Base-by-base conservation (phyloP, 53 echinoderm and acorn worm genomes). In the Henricia sp. region DNA sequence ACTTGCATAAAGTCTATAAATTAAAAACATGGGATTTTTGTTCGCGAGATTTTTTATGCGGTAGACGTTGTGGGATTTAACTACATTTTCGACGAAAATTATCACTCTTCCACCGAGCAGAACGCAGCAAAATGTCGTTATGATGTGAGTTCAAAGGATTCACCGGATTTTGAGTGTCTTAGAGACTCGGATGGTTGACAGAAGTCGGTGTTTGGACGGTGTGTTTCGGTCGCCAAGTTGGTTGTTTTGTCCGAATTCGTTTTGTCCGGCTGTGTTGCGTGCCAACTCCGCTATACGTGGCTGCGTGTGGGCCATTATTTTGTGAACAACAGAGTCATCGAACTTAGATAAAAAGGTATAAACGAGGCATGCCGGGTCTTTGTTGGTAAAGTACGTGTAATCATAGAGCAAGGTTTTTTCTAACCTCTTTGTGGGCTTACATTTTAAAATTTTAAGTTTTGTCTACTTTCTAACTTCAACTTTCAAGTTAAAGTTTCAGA, bases 1-100 rank as follows among this genome's bases (percentile, higher is more conserved):
- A 77, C 77, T 2, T 58, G 77, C 41, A 42, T 60, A 58, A n/a
- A 77, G 77, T 77, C 77, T 77, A 77, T 16, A 27, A 59, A 74
- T 77, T 77, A 77, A 77, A 77, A 40, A 39, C 77, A 32, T 12
- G 56, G 19, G 54, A 21, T 37, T 35, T 2, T 36, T 54, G 20
- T 70, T 44, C 44, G 13, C 13, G 6, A 21, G 3, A 55, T 19
- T 21, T 21, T 12, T 19, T 19, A 55, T 32, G 27, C 36, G 42
- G 29, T 27, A n/a, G 25, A 2, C 46, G 6, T 20, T 13, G 36
- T 16, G 24, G 38, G 13, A 58, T 37, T 12, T 26, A 56, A 36
- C 1, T 25, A 11, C 29, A 6, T 80, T 80, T 65, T 6, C 10
- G 43, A 50, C 63, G 10, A 48, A 40, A 59, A 59, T 1, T 29